Base-by-base conservation (phyloP, 2,797 vertebrate species). In the Brotula barbata region DNA sequence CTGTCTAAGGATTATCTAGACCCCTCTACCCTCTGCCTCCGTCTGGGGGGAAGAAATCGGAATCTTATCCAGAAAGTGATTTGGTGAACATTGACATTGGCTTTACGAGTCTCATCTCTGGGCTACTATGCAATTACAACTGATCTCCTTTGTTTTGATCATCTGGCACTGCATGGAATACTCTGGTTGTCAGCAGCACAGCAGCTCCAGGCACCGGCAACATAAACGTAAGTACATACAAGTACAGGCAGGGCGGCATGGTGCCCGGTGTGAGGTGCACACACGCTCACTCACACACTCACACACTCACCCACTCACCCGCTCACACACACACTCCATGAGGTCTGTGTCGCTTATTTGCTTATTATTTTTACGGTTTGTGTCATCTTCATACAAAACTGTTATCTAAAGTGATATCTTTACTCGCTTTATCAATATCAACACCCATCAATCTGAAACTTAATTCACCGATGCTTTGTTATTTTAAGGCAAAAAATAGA, bases 51-150 rank as follows among this genome's bases (percentile, higher is more conserved):
- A 80, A 72, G 56, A 62, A 72, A 78, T 68, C 75, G 75, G 77
- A 83, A 80, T 73, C 69, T 69, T 66, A 61, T 52, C 66, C 58
- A 57, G 47, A 6, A 68, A 70, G 78, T 69, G 72, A 68, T 81
- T 74, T 65, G 82, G 62, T 83, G 81, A 90, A 92, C 88, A 86
- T 91, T 92, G 88, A 88, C 81, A 88, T 90, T 89, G 87, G 89
- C 88, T 87, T 85, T 89, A 90, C 89, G 82, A 88, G 91, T 92
- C 91, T 89, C 91, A 86, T 82, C 88, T 92, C 88, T 88, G 93
- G 95, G 94, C 95, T 97, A 99, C 96, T 99, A 99, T 99, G 97
- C 97, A 96, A 96, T 96, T 98, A 93, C 95, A 95, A 97, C 92
- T 97, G 93, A 89, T 99, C 88, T 93, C 94, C 93, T 95, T 95